Percentiles rank a stretch among this genome's conserved stretches.
These are phyloP conservation scores for Prionailurus bengalensis DNA, from an alignment of 2,113 vertebrate genomes.

Conservation along the genomic window DNA sequence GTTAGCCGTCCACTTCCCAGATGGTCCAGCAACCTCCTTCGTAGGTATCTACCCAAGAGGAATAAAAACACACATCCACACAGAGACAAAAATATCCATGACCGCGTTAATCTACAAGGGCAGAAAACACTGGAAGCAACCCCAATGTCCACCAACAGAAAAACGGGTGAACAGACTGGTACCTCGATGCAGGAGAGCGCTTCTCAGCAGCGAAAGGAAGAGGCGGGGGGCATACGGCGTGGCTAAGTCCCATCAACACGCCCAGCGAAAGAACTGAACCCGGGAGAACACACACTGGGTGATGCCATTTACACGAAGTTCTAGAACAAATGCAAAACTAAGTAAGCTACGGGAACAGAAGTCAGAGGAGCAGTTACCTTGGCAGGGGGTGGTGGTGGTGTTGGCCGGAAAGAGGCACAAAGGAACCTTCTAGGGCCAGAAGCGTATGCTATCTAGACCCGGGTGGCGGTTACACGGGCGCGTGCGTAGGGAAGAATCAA, in stretches of 20 bases:
- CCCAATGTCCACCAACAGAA: fast-evolving
- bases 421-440: background rate
- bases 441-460: fast-evolving
- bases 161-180: fast-evolving
- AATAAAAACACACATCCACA: background rate
- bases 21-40: background rate
- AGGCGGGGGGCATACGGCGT: fast-evolving
- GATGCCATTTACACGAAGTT: fast-evolving
- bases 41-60: background rate
- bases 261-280: background rate
- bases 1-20: fast-evolving
- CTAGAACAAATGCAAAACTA: background rate
- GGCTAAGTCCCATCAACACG: fast-evolving
- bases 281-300: fast-evolving
- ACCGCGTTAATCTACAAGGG: background rate
- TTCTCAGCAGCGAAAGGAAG: fast-evolving
- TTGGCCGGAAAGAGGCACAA: background rate
- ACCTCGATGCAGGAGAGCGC: fast-evolving
- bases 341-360: background rate
- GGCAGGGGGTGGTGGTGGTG: fast-evolving
- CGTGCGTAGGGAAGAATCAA: fast-evolving
- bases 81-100: background rate
- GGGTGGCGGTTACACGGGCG: fast-evolving
- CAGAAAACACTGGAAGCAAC: no score
- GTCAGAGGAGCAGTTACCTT: background rate